phyloP scores from a whole-genome alignment of 2,113 vertebrate species.

The Vulpes lagopus region DNA sequence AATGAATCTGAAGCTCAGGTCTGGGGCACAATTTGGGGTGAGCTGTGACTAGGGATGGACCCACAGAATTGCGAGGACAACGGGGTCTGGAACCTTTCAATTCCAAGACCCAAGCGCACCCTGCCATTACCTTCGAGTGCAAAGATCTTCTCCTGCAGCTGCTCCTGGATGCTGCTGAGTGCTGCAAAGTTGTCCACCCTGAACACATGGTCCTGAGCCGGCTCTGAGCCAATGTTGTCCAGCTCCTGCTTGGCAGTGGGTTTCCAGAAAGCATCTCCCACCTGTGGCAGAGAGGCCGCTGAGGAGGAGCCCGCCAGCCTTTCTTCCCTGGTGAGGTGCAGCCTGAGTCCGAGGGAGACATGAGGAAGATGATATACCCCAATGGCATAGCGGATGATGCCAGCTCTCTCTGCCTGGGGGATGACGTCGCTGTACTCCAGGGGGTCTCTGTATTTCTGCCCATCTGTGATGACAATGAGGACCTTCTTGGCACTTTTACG shows the following conservation, averaged over 20 bases:
- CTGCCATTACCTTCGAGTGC: conserved; percentile 80
- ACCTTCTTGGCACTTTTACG: conserved; percentile 77
- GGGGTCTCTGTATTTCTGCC: conserved; percentile 72
- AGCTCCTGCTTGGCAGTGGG: conserved; percentile 67
- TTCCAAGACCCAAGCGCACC: not conserved
- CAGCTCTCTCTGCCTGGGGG: conserved; percentile 65
- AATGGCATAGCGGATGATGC: conserved; percentile 80
- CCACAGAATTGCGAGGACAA: not conserved
- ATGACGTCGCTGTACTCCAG: conserved; percentile 48
- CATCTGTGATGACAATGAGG: conserved; percentile 85
- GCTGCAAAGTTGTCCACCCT: conserved; percentile 80
- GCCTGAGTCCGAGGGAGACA: not conserved
- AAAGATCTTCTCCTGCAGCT: conserved; percentile 86
- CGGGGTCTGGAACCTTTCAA: not conserved
- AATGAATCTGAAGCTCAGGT: not conserved
- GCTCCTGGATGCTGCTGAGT: conserved; percentile 72
- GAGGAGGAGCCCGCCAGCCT: not conserved
- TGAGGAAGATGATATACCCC: conserved; percentile 71
- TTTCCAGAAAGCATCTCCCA: conserved; percentile 75
- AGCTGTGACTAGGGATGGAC: not conserved
- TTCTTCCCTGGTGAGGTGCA: not conserved
- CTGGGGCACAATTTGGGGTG: not conserved
- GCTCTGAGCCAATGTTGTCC: conserved; percentile 73
- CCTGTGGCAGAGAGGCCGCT: conserved; percentile 62
- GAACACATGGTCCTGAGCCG: conserved; percentile 75